These are phyloP conservation scores for Achlya flavicornis DNA, from an alignment of 2,888 invertebrate species.

Conservation along the genomic window DNA sequence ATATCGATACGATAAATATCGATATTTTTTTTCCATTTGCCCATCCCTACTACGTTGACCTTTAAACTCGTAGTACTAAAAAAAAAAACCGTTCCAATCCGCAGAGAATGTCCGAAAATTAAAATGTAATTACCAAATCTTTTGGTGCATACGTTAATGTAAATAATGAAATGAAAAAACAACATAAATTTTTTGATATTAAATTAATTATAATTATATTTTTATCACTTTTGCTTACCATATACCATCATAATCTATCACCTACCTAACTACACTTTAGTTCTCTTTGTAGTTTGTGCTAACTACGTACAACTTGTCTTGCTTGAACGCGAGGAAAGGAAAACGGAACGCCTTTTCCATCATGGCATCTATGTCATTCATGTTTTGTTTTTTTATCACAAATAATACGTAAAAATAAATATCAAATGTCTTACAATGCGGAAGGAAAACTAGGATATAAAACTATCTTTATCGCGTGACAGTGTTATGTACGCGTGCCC, in stretches of 20 bases:
- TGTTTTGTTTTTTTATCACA: constrained; percentile 45
- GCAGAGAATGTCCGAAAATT: background rate
- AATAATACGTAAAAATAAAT: constrained; percentile 37
- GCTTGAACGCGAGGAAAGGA: constrained; percentile 9
- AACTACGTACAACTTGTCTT: no score
- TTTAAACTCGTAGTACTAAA: background rate
- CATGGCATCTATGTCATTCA: constrained; percentile 48
- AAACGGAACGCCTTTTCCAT: constrained; percentile 27
- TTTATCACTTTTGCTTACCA: no score
- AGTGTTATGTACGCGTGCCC: constrained; percentile 38
- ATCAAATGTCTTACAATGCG: constrained; percentile 38
- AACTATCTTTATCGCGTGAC: constrained; percentile 17
- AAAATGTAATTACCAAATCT: background rate
- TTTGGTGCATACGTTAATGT: no score
- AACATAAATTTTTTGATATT: no score
- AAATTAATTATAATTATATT: no score
- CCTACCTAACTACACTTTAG: no score
- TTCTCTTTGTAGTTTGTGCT: no score
- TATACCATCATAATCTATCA: no score
- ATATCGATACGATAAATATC: no score
- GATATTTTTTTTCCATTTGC: no score
- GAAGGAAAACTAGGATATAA: constrained; percentile 22
- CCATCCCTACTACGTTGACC: no score
- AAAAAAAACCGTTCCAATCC: background rate
- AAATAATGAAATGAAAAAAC: no score